Evolutionary conservation across 1,140 invertebrate species (phyloP), one percentile per base, ranked within the genome.

Genomic region (Doryteuthis pealeii): DNA sequence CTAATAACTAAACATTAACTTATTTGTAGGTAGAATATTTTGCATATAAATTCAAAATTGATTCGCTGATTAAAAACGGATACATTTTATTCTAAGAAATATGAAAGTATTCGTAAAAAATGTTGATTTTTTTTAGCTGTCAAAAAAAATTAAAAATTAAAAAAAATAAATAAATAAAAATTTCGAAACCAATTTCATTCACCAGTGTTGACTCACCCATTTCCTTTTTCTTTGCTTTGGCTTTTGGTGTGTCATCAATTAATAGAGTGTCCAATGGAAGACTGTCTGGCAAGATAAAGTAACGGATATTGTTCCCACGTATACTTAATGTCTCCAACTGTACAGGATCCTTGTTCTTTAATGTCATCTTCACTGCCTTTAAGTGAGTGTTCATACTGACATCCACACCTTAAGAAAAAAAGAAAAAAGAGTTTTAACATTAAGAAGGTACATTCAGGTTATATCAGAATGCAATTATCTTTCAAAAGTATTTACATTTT

Each of bases 381-480:
- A 99, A 90, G 90, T 99, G 98, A 73, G 97, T 99, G 89, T 99
- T 99, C 98, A 99, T 99, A 2, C 97, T 97, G 22, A 99, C 96
- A 91, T 99, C 98, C 45, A 99, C 98, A 80, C 97, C 97, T 92
- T 49, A 79, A 75, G 66, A 18, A 71, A 33, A 45, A 70, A 18
- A 58, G 22, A 2, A 32, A 66, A 31, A 28, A 40, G 4, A 40
- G 10, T 40, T n/a, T n/a, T n/a, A n/a, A n/a, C n/a, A n/a, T n/a
- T n/a, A n/a, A n/a, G n/a, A n/a, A n/a, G n/a, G n/a, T n/a, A n/a
- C n/a, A n/a, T n/a, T n/a, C n/a, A n/a, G n/a, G n/a, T n/a, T n/a
- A n/a, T n/a, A n/a, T n/a, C n/a, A n/a, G n/a, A n/a, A n/a, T n/a
- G n/a, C n/a, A n/a, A n/a, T n/a, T n/a, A n/a, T n/a, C n/a, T n/a